A percentile compares a stretch with the other conserved stretches of the same genome.
Conservation (phyloP, 2,113 vertebrate species). For the Scortum barcoo region DNA sequence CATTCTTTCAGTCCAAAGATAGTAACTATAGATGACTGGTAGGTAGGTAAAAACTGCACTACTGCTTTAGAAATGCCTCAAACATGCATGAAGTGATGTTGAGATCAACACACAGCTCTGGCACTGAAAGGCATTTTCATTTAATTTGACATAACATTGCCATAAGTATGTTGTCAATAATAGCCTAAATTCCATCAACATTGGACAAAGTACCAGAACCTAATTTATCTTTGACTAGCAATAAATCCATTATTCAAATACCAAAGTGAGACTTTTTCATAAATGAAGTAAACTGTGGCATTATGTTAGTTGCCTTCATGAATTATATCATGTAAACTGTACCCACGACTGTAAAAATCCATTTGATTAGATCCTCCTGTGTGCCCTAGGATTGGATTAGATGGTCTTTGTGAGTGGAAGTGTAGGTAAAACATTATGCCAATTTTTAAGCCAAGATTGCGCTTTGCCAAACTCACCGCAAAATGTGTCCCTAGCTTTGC, state of each 20-base stretch:
- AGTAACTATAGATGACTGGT: background rate
- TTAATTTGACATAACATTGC: constrained; percentile 6
- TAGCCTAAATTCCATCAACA: background rate
- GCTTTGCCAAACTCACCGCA: background rate
- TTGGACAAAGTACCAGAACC: background rate
- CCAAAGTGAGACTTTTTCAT: too few relatives aligned
- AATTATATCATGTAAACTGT: background rate
- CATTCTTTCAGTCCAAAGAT: constrained; percentile 7
- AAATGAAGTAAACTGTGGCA: background rate
- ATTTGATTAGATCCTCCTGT: constrained; percentile 15
- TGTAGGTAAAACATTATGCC: background rate
- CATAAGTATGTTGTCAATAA: background rate
- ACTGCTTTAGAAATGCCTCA: background rate
- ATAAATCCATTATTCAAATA: background rate
- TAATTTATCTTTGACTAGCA: constrained; percentile 4
- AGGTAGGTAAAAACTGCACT: background rate
- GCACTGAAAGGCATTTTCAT: constrained; percentile 5
- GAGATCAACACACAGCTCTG: background rate
- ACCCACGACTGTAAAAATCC: background rate
- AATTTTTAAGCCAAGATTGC: constrained; percentile 1
- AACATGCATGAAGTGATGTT: background rate
- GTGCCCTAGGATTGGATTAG: background rate
- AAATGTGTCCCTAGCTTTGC: background rate
- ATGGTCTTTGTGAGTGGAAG: constrained; percentile 22
- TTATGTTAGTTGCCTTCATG: background rate